Evolutionary conservation across 2,888 invertebrate species (phyloP).

Genomic region (Melieria crassipennis): DNA sequence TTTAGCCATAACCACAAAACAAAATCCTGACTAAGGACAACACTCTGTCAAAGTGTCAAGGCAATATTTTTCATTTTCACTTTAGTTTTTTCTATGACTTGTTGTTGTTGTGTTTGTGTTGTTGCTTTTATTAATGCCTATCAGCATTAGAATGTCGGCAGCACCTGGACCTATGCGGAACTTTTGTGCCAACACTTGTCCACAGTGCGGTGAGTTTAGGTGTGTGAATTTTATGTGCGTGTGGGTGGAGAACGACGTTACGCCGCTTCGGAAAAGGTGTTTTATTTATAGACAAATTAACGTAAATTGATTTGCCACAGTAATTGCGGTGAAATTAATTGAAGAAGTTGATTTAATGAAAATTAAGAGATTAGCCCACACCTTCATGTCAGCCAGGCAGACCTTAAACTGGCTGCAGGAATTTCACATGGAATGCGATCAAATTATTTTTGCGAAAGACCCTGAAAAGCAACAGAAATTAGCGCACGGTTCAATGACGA

Average conservation of each 20-base stretch:
- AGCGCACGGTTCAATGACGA: too few species aligned
- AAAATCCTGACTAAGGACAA: constrained; percentile 30
- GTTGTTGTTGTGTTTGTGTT: neutral
- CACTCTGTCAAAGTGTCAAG: constrained; percentile 37
- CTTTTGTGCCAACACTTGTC: neutral
- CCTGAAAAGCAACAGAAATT: too few species aligned
- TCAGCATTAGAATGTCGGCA: neutral
- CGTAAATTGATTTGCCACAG: constrained; percentile 34
- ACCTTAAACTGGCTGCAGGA: too few species aligned
- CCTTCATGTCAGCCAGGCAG: too few species aligned
- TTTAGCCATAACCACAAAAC: neutral
- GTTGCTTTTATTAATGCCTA: too few species aligned
- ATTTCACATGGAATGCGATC: too few species aligned
- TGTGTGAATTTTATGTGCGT: neutral
- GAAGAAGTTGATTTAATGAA: constrained; percentile 36
- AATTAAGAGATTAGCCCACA: constrained; percentile 25
- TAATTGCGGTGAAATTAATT: constrained; percentile 37
- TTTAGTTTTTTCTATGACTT: neutral
- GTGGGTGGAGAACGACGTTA: neutral
- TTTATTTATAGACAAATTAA: constrained; percentile 24
- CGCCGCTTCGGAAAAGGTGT: neutral
- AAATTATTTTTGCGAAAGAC: too few species aligned
- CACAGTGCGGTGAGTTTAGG: neutral
- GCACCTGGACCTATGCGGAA: neutral
- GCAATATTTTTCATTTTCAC: constrained; percentile 33